Conservation (phyloP, 2,113 vertebrate genomes). For the Limanda limanda region DNA sequence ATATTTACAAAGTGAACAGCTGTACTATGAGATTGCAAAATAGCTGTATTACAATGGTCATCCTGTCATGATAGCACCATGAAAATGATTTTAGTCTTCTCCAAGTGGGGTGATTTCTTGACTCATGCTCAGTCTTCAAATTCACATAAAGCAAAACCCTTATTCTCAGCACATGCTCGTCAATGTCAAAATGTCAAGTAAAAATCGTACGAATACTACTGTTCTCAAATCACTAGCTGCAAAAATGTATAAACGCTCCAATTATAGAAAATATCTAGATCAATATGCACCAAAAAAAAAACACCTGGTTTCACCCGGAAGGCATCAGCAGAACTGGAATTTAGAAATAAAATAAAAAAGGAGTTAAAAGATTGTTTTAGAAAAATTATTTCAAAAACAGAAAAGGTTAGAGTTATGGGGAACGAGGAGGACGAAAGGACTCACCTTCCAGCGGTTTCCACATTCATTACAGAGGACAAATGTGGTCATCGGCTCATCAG, state of each 20-base stretch:
- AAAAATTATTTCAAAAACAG: not conserved
- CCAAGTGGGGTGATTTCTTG: slow-evolving; percentile 22
- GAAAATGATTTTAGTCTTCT: slow-evolving; percentile 12
- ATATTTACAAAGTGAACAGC: slow-evolving; percentile 63
- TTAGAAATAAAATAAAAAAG: not conserved
- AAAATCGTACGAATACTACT: slow-evolving; percentile 60
- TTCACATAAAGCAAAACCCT: slow-evolving; percentile 28
- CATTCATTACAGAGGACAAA: slow-evolving; percentile 98
- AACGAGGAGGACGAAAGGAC: slow-evolving; percentile 28
- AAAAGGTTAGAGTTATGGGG: not conserved
- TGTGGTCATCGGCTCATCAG: slow-evolving; percentile 98
- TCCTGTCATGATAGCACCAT: slow-evolving; percentile 34
- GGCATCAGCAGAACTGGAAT: slow-evolving; percentile 84
- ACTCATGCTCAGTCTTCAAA: slow-evolving; percentile 47
- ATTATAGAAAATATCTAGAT: slow-evolving; percentile 55
- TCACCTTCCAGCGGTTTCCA: slow-evolving; percentile 98
- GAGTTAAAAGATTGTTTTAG: not conserved
- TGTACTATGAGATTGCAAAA: slow-evolving; percentile 23
- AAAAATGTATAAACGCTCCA: slow-evolving; percentile 45
- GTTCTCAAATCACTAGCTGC: slow-evolving; percentile 55
- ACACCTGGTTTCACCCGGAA: slow-evolving; percentile 17
- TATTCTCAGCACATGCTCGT: slow-evolving; percentile 58
- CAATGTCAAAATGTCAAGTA: slow-evolving; percentile 69
- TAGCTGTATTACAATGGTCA: slow-evolving; percentile 16
- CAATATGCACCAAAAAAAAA: slow-evolving; percentile 7